Evolutionary conservation across 2,888 invertebrate species (phyloP).

Genomic region (Drosophila nr. fundita): DNA sequence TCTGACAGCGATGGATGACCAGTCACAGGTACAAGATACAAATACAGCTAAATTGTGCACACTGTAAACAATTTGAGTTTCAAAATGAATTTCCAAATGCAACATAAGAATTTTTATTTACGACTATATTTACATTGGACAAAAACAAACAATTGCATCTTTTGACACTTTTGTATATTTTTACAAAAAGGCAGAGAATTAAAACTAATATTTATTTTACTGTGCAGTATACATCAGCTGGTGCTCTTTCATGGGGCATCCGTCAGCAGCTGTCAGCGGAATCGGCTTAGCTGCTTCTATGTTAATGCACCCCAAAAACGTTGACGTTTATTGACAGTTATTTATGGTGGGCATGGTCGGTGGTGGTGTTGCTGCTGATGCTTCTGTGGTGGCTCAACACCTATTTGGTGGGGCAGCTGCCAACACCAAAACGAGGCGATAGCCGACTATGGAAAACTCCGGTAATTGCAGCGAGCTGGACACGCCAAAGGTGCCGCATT

Average conservation of each 20-base stretch:
- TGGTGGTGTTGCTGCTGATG: conserved; percentile 10
- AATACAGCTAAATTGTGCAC: conserved; percentile 9
- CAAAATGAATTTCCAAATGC: background rate
- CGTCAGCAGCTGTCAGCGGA: conserved; percentile 66
- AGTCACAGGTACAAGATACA: conserved; percentile 25
- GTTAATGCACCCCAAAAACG: conserved; percentile 77
- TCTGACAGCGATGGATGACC: conserved; percentile 59
- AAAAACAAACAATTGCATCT: background rate
- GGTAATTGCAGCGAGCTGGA: conserved; percentile 64
- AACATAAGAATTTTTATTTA: background rate
- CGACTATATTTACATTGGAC: background rate
- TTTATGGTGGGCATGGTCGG: conserved; percentile 70
- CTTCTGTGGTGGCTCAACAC: conserved; percentile 45
- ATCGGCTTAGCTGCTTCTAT: conserved; percentile 73
- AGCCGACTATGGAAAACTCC: conserved; percentile 74
- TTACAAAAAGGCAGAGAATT: too few relatives aligned
- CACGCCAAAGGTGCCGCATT: conserved; percentile 56
- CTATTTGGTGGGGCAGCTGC: conserved; percentile 62
- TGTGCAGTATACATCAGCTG: conserved; percentile 15
- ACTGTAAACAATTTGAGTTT: background rate
- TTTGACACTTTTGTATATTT: background rate
- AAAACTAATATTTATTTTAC: background rate
- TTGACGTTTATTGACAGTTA: conserved; percentile 78
- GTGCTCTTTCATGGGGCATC: conserved; percentile 40
- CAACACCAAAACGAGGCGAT: conserved; percentile 51